A percentile compares a stretch with the other conserved stretches of the same genome.
These are phyloP conservation scores for Panurus biarmicus DNA, from an alignment of 2,113 vertebrate genomes.

Conservation along the genomic window DNA sequence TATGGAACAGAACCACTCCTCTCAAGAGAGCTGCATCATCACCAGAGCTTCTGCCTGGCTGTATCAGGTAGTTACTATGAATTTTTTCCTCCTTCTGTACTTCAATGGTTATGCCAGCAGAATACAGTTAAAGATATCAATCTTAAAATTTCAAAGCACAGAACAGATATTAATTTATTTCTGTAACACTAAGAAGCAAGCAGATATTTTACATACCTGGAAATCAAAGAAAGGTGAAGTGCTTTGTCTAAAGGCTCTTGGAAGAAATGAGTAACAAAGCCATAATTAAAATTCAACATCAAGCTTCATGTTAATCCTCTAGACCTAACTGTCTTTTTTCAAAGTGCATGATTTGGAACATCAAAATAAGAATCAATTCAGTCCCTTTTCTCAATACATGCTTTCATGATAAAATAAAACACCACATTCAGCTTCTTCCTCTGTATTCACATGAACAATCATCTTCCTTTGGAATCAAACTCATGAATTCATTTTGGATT, in stretches of 20 bases:
- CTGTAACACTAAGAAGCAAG: background rate
- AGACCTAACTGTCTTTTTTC: constrained; percentile 23
- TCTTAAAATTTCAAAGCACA: constrained; percentile 11
- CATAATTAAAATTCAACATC: constrained; percentile 56
- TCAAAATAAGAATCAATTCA: constrained; percentile 21
- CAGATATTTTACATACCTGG: background rate
- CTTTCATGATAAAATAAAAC: constrained; percentile 28
- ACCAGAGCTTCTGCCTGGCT: background rate
- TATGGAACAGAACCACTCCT: background rate
- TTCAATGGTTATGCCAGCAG: background rate
- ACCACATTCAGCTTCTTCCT: background rate
- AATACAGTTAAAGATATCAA: background rate
- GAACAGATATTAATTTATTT: constrained; percentile 25
- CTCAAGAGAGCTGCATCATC: background rate
- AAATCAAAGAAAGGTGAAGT: constrained; percentile 60
- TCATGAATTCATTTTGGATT: background rate
- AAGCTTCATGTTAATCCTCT: constrained; percentile 37
- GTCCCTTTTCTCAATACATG: background rate
- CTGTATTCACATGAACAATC: background rate
- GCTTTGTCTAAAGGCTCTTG: constrained; percentile 37
- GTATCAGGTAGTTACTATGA: background rate
- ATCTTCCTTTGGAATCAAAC: background rate
- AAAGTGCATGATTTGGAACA: constrained; percentile 19
- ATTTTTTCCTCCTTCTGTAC: background rate
- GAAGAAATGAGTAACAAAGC: constrained; percentile 27